Conservation (phyloP, 2,797 vertebrate species). For the Acanthiza pusilla region DNA sequence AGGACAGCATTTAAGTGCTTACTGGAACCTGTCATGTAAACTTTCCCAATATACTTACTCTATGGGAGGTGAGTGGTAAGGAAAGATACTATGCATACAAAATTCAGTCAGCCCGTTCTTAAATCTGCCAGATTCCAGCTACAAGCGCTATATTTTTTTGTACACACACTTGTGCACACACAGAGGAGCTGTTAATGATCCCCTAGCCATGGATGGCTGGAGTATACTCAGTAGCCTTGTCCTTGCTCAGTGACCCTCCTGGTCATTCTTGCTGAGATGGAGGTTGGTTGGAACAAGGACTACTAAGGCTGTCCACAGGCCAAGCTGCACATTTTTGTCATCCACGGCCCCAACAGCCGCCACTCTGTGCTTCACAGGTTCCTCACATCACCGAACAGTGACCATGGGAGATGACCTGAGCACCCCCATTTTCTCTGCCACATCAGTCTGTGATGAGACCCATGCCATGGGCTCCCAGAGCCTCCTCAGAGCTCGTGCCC, state of each 20-base stretch:
- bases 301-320: background rate
- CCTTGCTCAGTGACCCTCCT: background rate
- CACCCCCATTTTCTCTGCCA: background rate
- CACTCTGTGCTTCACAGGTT: background rate
- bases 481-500: background rate
- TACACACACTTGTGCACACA: background rate
- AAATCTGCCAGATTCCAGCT: background rate
- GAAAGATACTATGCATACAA: background rate
- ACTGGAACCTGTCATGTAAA: background rate
- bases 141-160: background rate
- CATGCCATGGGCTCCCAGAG: background rate
- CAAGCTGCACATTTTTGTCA: background rate
- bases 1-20: background rate
- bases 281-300: background rate
- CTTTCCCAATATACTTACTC: too few species aligned
- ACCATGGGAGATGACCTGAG: background rate
- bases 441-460: background rate
- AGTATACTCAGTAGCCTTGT: background rate
- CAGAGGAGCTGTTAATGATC: background rate
- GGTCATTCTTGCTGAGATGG: background rate
- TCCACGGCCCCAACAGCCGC: accelerated
- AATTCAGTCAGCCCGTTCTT: background rate
- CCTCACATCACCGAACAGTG: background rate
- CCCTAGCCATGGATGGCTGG: background rate
- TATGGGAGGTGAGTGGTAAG: background rate